Evolutionary conservation across 1,140 invertebrate species (phyloP).

Genomic region (Bicyclus anynana): DNA sequence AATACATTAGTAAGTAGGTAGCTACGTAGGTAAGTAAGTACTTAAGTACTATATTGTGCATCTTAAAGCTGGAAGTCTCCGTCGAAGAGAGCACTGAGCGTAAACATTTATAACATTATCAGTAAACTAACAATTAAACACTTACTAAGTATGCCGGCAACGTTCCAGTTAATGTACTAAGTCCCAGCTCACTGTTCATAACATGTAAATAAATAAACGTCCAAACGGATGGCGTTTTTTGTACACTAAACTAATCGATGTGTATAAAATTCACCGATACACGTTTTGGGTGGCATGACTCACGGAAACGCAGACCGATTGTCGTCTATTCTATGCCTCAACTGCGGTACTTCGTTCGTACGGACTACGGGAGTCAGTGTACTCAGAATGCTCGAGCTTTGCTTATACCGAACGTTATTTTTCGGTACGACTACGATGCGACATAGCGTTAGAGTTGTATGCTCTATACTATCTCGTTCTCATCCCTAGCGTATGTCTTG

Average conservation of each 20-base stretch:
- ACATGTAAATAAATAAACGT: constrained; percentile 22
- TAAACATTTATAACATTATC: constrained; percentile 19
- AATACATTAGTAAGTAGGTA: background rate
- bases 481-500: background rate
- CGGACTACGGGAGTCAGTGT: constrained; percentile 19
- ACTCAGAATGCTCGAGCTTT: constrained; percentile 18
- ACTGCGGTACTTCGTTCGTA: constrained; percentile 21
- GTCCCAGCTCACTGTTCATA: constrained; percentile 13
- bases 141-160: constrained; percentile 30
- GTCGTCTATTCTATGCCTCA: constrained; percentile 24
- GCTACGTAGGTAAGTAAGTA: background rate
- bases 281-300: constrained; percentile 26
- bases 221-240: constrained; percentile 20
- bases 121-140: constrained; percentile 32
- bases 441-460: background rate
- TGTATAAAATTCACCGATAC: constrained; percentile 29
- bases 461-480: background rate
- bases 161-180: constrained; percentile 15
- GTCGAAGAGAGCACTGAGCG: background rate
- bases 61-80: background rate
- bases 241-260: constrained; percentile 27
- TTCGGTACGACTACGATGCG: background rate
- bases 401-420: background rate
- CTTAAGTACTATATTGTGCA: too few species aligned
- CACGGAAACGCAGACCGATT: constrained; percentile 27